Percentiles rank a stretch among this genome's conserved stretches.
These are phyloP conservation scores for Dynastes grantii DNA, from an alignment of 2,888 invertebrate species.

Conservation along the genomic window DNA sequence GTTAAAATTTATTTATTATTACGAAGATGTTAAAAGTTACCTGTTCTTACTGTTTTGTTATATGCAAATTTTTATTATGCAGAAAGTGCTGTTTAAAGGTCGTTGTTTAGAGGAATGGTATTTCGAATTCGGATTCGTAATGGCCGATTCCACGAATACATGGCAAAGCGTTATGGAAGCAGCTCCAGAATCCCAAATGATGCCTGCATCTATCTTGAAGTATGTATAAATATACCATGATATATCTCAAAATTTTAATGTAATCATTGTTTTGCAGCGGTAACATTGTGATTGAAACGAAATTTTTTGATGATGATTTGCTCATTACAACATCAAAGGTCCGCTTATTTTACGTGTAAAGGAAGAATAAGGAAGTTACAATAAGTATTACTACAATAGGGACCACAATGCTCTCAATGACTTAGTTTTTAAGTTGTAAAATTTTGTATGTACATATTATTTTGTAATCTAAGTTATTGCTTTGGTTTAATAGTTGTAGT, in stretches of 20 bases:
- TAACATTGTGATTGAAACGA: conserved; percentile 96
- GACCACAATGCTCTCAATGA: conserved; percentile 32
- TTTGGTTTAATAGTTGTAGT: neutral
- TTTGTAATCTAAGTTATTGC: neutral
- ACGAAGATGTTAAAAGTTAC: too few species aligned
- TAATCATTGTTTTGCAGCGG: conserved; percentile 76
- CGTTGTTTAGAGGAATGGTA: conserved; percentile 98
- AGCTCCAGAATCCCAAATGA: conserved; percentile 99
- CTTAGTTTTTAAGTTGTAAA: conserved; percentile 13
- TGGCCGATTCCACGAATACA: conserved; percentile 98
- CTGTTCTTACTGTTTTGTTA: too few species aligned
- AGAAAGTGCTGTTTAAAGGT: conserved; percentile 88
- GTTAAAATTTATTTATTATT: too few species aligned
- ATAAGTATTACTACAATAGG: conserved; percentile 28
- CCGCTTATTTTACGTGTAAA: conserved; percentile 93
- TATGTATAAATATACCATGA: conserved; percentile 68
- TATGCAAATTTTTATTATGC: conserved; percentile 64
- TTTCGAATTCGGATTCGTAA: conserved; percentile 99
- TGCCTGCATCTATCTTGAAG: conserved; percentile 99
- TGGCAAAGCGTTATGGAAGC: conserved; percentile 99
- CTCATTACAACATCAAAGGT: conserved; percentile 96
- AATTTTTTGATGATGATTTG: conserved; percentile 95
- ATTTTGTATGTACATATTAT: conserved; percentile 7
- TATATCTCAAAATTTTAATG: conserved; percentile 41
- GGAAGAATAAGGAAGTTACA: neutral